These are phyloP conservation scores for Oriolus oriolus DNA, from an alignment of 2,113 vertebrate genomes.

Conservation along the genomic window DNA sequence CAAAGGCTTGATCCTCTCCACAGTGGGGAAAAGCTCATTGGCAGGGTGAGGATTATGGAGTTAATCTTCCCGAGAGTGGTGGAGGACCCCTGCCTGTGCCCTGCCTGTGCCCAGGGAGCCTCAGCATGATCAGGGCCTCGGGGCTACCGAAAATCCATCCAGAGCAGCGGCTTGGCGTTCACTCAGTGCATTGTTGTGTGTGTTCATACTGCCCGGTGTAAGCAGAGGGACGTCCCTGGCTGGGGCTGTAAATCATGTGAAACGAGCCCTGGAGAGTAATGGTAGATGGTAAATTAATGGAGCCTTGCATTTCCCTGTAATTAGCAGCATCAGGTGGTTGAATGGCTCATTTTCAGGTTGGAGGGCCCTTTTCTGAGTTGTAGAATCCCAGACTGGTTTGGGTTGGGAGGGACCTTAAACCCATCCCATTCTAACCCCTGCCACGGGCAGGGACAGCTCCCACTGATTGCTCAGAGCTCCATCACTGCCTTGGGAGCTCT, in stretches of 20 bases:
- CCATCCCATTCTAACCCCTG: neutral
- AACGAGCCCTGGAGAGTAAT: neutral
- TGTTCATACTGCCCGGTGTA: neutral
- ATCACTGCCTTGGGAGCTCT: neutral
- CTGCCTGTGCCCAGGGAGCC: neutral
- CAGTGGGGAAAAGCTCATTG: neutral
- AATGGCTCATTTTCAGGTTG: neutral
- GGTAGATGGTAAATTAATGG: neutral
- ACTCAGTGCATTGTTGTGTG: fast-evolving
- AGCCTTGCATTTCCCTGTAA: neutral
- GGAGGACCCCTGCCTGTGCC: neutral
- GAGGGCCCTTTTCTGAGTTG: neutral
- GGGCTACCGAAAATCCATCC: neutral
- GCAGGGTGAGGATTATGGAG: neutral
- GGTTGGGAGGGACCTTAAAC: neutral
- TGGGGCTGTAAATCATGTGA: neutral
- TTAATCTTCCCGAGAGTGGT: neutral
- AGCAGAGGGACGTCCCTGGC: neutral
- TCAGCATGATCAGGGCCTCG: neutral
- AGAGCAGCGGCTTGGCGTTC: neutral
- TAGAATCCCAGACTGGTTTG: neutral
- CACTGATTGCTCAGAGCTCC: neutral
- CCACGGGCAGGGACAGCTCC: neutral
- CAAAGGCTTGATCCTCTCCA: neutral
- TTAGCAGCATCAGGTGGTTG: neutral